These are phyloP conservation scores for Nomada ferruginata DNA, from an alignment of 2,888 invertebrate species.

Conservation along the genomic window DNA sequence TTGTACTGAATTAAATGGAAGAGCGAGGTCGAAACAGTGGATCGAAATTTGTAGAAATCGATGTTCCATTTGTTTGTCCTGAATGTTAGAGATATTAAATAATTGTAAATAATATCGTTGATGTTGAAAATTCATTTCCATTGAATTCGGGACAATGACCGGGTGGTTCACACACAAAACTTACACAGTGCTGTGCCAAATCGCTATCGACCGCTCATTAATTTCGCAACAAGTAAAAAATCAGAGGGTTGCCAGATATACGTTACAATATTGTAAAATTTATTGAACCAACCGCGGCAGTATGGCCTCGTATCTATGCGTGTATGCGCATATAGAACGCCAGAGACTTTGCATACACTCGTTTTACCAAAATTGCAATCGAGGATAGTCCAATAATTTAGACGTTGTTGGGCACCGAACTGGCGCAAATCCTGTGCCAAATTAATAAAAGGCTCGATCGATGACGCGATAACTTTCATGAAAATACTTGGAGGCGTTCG, in stretches of 20 bases:
- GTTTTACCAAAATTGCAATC: slow-evolving; percentile 44
- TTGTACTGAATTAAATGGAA: too few relatives aligned
- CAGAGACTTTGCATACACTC: slow-evolving; percentile 27
- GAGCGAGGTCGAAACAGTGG: too few relatives aligned
- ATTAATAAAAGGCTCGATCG: slow-evolving; percentile 36
- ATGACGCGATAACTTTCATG: slow-evolving; percentile 10
- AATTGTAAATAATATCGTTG: too few relatives aligned
- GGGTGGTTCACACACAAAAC: neutral
- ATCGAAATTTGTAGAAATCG: too few relatives aligned
- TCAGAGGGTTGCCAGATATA: slow-evolving; percentile 29
- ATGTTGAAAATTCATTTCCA: slow-evolving; percentile 9
- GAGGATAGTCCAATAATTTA: slow-evolving; percentile 41
- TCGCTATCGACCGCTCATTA: slow-evolving; percentile 57
- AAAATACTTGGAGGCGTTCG: neutral
- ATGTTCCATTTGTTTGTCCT: too few relatives aligned
- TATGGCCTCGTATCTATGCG: neutral
- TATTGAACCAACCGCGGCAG: slow-evolving; percentile 30
- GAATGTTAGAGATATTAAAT: too few relatives aligned
- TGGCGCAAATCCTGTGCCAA: slow-evolving; percentile 44
- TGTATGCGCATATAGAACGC: neutral
- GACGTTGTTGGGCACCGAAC: slow-evolving; percentile 37
- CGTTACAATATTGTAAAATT: slow-evolving; percentile 40
- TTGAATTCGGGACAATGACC: slow-evolving; percentile 16
- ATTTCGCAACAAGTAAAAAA: slow-evolving; percentile 62
- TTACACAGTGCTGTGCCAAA: slow-evolving; percentile 41